phyloP scores from a whole-genome alignment of 2,888 invertebrate genomes.

The Abscondita cerata region DNA sequence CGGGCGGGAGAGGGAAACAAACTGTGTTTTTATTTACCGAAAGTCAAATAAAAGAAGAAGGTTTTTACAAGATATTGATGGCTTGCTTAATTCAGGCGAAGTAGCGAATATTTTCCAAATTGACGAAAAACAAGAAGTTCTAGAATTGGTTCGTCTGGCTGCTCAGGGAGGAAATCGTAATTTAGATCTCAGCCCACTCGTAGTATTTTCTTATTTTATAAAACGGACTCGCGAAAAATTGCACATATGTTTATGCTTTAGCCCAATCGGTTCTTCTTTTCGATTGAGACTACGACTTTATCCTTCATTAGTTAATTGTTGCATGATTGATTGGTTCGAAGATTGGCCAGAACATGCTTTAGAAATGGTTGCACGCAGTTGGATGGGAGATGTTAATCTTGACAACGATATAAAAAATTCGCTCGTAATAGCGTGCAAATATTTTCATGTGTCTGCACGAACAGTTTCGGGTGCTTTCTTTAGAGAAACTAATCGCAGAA shows the following conservation, averaged over 20 bases:
- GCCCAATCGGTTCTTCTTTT: slow-evolving; percentile 84
- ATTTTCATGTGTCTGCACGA: slow-evolving; percentile 84
- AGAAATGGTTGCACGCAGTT: slow-evolving; percentile 78
- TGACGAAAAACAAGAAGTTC: slow-evolving; percentile 84
- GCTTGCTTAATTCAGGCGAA: slow-evolving; percentile 84
- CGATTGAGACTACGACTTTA: slow-evolving; percentile 77
- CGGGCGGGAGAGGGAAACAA: slow-evolving; percentile 76
- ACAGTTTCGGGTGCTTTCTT: slow-evolving; percentile 69
- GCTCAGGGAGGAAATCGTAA: slow-evolving; percentile 82
- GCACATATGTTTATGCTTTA: slow-evolving; percentile 84
- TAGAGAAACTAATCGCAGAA: slow-evolving; percentile 70
- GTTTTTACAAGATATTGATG: slow-evolving; percentile 81
- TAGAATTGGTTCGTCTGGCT: slow-evolving; percentile 74
- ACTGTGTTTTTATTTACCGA: slow-evolving; percentile 81
- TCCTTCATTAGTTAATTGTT: slow-evolving; percentile 86
- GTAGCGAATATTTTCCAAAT: slow-evolving; percentile 84
- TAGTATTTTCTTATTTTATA: slow-evolving; percentile 76
- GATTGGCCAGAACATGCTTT: slow-evolving; percentile 89
- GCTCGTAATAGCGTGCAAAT: slow-evolving; percentile 80
- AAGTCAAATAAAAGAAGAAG: slow-evolving; percentile 81
- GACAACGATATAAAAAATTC: slow-evolving; percentile 68
- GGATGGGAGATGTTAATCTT: slow-evolving; percentile 77
- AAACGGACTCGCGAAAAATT: slow-evolving; percentile 80
- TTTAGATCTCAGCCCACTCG: slow-evolving; percentile 80
- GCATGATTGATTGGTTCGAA: slow-evolving; percentile 90